Base-by-base conservation (phyloP, 2,113 vertebrate species). In the Pionites leucogaster region DNA sequence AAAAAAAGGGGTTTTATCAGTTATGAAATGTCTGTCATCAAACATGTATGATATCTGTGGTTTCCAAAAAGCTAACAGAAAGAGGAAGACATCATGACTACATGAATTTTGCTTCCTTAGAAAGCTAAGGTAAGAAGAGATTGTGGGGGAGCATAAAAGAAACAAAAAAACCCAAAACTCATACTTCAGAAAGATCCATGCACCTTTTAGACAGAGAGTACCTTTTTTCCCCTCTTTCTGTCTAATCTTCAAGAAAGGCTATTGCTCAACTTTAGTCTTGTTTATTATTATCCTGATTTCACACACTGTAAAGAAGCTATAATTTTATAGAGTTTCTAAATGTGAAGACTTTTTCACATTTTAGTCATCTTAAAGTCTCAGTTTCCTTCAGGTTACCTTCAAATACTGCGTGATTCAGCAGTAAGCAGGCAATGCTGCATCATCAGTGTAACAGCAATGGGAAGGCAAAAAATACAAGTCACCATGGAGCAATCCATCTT, bases 101-200 rank as follows among this genome's bases (percentile, higher is more conserved):
- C 41, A 52, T 28, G n/a, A 42, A 60, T 79, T 23, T 50, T 3
- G 0, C 16, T 91, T 35, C 57, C 25, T 65, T 31, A 85, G 22
- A 84, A 88, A 86, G 46, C 22, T 35, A 53, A 19, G 5, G 28
- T 41, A 68, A 57, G 11, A 52, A 70, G 13, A 86, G 11, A 70
- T 15, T 37, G 9, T 1, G 1, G 9, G 2, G 5, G 2, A 49
- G 6, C 9, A 5, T 12, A 50, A 89, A 64, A 72, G 9, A 5
- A 37, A 55, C 67, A 79, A 8, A 16, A 24, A 53, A 50, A 2
- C 7, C 22, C 33, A 15, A 35, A 59, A 5, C 20, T 16, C 9
- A 10, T 9, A 44, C 1, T 33, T 67, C 42, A 17, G 46, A n/a
- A 71, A 88, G 53, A 90, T 4, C 2, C 10, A 23, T 4, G 4